Percentiles rank a stretch among this genome's conserved stretches.
phyloP scores from a whole-genome alignment of 2,113 vertebrate species.

The Aleadryas rufinucha region DNA sequence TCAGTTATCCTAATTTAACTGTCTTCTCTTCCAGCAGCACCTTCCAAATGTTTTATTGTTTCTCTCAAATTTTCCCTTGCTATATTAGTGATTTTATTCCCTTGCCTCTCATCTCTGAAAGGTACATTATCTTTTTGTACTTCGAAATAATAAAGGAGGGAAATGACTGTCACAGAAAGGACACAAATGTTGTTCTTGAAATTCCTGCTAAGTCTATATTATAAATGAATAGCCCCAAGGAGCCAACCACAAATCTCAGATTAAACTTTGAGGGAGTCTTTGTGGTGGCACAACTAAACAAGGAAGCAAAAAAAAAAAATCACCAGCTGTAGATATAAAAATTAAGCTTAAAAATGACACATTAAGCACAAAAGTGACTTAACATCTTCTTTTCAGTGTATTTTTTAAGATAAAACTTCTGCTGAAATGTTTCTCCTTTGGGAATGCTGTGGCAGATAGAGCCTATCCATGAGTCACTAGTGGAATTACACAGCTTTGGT shows the following conservation, averaged over 20 bases:
- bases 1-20: conserved; percentile 10
- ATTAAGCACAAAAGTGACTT: not conserved
- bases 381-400: not conserved
- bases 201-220: not conserved
- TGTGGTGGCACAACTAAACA: not conserved
- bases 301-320: not conserved
- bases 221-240: not conserved
- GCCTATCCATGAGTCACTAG: not conserved
- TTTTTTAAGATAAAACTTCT: not conserved
- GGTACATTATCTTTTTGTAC: not conserved
- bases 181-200: not conserved
- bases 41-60: not conserved
- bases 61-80: not conserved
- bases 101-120: not conserved
- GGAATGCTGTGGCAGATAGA: not conserved
- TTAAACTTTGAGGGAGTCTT: not conserved
- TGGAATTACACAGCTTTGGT: not conserved
- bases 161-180: not conserved
- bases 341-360: not conserved
- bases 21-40: not conserved
- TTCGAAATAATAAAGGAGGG: not conserved
- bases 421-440: not conserved
- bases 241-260: not conserved
- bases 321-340: not conserved
- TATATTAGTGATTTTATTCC: not conserved